phyloP scores from a whole-genome alignment of 1,140 invertebrate species.

The Drosophila kepulauana region DNA sequence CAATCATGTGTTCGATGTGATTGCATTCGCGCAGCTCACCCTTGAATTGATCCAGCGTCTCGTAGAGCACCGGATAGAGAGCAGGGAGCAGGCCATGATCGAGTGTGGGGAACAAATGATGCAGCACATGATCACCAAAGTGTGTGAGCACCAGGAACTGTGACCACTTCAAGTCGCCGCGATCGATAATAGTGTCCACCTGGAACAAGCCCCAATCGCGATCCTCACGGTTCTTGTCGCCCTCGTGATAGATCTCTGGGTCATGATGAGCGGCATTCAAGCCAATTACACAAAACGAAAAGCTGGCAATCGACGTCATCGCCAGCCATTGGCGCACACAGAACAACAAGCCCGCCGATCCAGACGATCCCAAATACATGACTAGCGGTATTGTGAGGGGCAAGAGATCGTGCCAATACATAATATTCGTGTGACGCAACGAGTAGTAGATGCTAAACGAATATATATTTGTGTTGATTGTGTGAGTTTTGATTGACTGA shows the following conservation, averaged over 20 bases:
- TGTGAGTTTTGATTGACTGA: constrained; percentile 23
- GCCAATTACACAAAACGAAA: constrained; percentile 88
- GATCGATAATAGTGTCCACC: constrained; percentile 91
- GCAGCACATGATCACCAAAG: constrained; percentile 92
- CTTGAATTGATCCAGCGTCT: constrained; percentile 90
- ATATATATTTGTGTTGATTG: constrained; percentile 1
- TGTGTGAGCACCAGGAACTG: constrained; percentile 89
- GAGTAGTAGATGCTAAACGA: constrained; percentile 70
- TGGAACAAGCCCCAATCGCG: constrained; percentile 92
- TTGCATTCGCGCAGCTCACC: constrained; percentile 86
- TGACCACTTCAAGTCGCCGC: constrained; percentile 89
- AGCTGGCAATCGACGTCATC: constrained; percentile 87
- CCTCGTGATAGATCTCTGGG: constrained; percentile 93
- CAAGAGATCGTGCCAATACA: constrained; percentile 85
- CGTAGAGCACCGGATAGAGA: constrained; percentile 88
- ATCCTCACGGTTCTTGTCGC: constrained; percentile 88
- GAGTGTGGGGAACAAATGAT: constrained; percentile 93
- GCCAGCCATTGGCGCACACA: constrained; percentile 87
- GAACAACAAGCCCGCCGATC: constrained; percentile 54
- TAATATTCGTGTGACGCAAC: constrained; percentile 67
- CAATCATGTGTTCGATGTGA: constrained; percentile 88
- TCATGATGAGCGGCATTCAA: constrained; percentile 93
- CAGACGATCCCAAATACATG: constrained; percentile 85
- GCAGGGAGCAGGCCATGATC: constrained; percentile 90
- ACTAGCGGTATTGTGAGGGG: constrained; percentile 86